Percentiles rank a stretch among this genome's conserved stretches.
These are phyloP conservation scores for Chrysina gloriosa DNA, from an alignment of 2,888 invertebrate genomes.

Conservation along the genomic window DNA sequence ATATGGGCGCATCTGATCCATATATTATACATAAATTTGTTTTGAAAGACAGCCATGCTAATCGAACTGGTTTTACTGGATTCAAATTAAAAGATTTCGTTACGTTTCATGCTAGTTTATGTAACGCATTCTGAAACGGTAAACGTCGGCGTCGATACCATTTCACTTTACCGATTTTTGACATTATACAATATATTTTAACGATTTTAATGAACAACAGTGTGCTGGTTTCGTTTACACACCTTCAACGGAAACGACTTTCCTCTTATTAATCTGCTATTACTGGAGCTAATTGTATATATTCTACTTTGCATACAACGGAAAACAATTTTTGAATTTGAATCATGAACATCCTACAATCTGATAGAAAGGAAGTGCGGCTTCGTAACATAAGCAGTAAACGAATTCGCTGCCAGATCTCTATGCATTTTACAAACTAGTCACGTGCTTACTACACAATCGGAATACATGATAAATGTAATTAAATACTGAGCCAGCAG, in stretches of 20 bases:
- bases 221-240: no score
- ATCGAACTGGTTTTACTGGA: constrained; percentile 22
- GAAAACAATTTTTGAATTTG: background rate
- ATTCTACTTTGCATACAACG: background rate
- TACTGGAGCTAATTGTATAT: background rate
- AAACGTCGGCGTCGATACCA: background rate
- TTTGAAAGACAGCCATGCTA: constrained; percentile 3
- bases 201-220: no score
- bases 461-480: no score
- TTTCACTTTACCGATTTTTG: no score
- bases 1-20: constrained; percentile 3
- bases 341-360: background rate
- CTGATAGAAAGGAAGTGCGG: background rate
- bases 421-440: no score
- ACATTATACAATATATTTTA: no score
- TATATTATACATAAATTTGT: constrained; percentile 15
- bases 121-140: background rate
- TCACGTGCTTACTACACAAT: no score
- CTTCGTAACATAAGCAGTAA: background rate
- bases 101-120: constrained; percentile 5
- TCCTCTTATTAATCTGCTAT: background rate
- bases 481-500: no score
- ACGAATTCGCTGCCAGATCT: background rate
- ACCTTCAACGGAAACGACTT: background rate
- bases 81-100: constrained; percentile 19